Evolutionary conservation across 2,888 invertebrate species (phyloP).

Genomic region (Agonum fuliginosum): DNA sequence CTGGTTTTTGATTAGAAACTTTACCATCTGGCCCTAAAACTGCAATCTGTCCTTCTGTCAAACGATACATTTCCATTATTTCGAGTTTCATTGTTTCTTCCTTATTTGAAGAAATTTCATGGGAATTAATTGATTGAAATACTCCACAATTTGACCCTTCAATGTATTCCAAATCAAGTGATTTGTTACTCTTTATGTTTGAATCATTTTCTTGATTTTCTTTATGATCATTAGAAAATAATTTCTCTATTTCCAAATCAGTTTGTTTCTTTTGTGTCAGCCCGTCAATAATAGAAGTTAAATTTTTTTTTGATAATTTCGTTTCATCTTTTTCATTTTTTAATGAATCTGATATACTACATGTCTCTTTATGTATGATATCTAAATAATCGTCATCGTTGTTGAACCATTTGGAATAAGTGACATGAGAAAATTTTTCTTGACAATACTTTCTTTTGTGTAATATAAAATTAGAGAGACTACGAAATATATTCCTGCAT

Average conservation of each 20-base stretch:
- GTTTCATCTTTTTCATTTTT: constrained; percentile 38
- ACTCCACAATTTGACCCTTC: constrained; percentile 45
- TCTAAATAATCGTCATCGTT: constrained; percentile 50
- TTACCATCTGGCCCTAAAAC: constrained; percentile 82
- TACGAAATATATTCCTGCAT: constrained; percentile 90
- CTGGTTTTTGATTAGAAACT: constrained; percentile 65
- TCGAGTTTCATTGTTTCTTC: constrained; percentile 23
- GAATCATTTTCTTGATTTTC: constrained; percentile 59
- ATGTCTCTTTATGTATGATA: constrained; percentile 32
- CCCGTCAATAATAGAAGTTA: constrained; percentile 60
- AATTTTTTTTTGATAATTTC: constrained; percentile 55
- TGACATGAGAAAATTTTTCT: constrained; percentile 72
- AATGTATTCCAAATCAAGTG: constrained; percentile 35
- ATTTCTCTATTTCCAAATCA: constrained; percentile 50
- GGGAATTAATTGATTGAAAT: constrained; percentile 31
- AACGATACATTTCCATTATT: constrained; percentile 75
- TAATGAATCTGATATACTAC: background rate
- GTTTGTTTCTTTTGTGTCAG: constrained; percentile 58
- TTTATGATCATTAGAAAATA: constrained; percentile 64
- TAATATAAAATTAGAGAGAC: constrained; percentile 90
- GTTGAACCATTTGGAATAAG: constrained; percentile 37
- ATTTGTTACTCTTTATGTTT: background rate
- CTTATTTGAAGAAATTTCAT: background rate
- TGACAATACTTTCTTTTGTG: constrained; percentile 91
- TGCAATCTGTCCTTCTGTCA: constrained; percentile 76